Conservation (phyloP, 2,888 invertebrate genomes). For the Apomyelois bistriatella region DNA sequence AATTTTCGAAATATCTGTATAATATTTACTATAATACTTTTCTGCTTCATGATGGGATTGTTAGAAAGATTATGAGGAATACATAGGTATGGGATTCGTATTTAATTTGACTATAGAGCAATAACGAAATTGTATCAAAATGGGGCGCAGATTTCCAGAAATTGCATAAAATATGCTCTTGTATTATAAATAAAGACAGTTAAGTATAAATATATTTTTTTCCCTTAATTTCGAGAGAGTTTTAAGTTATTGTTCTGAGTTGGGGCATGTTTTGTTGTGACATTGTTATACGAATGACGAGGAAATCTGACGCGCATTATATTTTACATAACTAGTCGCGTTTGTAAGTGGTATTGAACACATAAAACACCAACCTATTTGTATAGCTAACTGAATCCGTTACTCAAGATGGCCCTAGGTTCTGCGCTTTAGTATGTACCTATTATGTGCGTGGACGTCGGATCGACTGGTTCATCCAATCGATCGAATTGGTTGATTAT, state of each 20-base stretch:
- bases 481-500: too few species aligned
- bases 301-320: slow-evolving; percentile 51
- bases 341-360: slow-evolving; percentile 41
- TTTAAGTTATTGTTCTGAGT: slow-evolving; percentile 29
- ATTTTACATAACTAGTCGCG: slow-evolving; percentile 41
- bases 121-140: slow-evolving; percentile 38
- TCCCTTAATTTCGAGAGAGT: not conserved
- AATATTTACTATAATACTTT: slow-evolving; percentile 73
- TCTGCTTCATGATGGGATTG: slow-evolving; percentile 76
- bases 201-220: slow-evolving; percentile 14
- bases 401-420: slow-evolving; percentile 66
- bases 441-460: not conserved
- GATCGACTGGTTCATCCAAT: not conserved
- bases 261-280: slow-evolving; percentile 4
- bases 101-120: slow-evolving; percentile 60
- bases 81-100: slow-evolving; percentile 58
- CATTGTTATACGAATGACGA: slow-evolving; percentile 1
- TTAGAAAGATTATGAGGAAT: slow-evolving; percentile 67
- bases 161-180: slow-evolving; percentile 10
- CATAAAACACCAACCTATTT: slow-evolving; percentile 52
- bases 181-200: slow-evolving; percentile 17
- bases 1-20: slow-evolving; percentile 63
- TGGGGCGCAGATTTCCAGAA: slow-evolving; percentile 59
- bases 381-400: slow-evolving; percentile 52
- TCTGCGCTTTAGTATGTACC: slow-evolving; percentile 51